Base-by-base conservation (phyloP, 2,113 vertebrate genomes). In the Myrmecophaga tridactyla region DNA sequence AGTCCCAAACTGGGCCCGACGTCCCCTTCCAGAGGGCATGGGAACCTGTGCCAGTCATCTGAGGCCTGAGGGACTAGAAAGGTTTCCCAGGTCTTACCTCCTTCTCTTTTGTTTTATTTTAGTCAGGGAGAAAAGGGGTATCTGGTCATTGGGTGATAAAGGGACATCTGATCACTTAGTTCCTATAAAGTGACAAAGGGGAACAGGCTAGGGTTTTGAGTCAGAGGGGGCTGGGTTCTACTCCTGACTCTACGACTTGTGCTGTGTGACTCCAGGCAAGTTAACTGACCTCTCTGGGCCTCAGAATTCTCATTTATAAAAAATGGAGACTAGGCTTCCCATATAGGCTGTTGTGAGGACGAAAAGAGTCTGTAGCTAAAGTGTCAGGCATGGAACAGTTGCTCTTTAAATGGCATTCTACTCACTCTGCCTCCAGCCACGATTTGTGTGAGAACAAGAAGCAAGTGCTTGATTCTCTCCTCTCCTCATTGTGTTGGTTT, bases 391-490 rank as follows among this genome's bases (percentile, higher is more conserved):
- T 0, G 10, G 41, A 58, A 7, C 0, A 1, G n/a, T 27, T 41
- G 27, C 4, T 77, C 34, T 0, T 13, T 8, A 41, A 43, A 6
- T 2, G 63, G 39, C 25, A 18, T 9, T 53, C 69, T 58, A 5
- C 56, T 21, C 56, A 58, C 17, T 4, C 3, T 3, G 69, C 21
- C 76, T 12, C 36, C 41, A 1, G 81, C 2, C 11, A 0, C 0
- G 3, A n/a, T 13, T 3, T 8, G 36, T 6, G 4, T 15, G 13
- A 60, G 36, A 56, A 6, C 0, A 2, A 43, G 39, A 65, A 72
- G 31, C 20, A 0, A 0, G 4, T 0, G 1, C 14, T 27, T 1
- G 10, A 3, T 21, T 48, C 25, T 11, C n/a, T 23, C 4, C 48
- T 21, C 39, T 7, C 43, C 84, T 31, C 17, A 2, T 43, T 39